Evolutionary conservation across 2,113 vertebrate species (phyloP), one percentile per base, ranked within the genome.

Genomic region (Aldabrachelys gigantea): DNA sequence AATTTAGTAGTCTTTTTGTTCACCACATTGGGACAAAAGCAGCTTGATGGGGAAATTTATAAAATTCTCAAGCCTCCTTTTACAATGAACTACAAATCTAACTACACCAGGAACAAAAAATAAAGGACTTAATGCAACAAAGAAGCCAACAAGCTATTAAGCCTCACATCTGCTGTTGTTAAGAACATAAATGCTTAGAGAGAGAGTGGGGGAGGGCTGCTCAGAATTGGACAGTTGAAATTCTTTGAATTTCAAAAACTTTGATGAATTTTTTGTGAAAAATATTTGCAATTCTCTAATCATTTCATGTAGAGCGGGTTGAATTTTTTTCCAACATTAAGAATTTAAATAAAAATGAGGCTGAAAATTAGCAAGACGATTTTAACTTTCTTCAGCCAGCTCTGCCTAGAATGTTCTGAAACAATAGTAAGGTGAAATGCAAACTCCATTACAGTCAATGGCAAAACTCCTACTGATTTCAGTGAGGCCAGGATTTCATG

Each of bases 401-500:
- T 96, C 80, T 59, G 95, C 91, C 91, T 92, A 82, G 86, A 95
- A 85, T 84, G 75, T 85, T 94, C 25, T 78, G 89, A 97, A 94
- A 94, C 29, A 97, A 96, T 95, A 16, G 3, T 88, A 92, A 92
- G 80, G 89, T 2, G 24, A 95, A 96, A 91, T 91, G 25, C 41
- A 78, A 24, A 47, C 41, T 11, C 24, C 11, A 84, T 82, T 13
- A 2, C 80, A 0, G 0, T 52, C 81, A 79, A 59, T 2, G 52
- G 69, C 95, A 94, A 90, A 94, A 96, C 93, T 83, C 16, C 80
- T 92, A 93, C 94, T 96, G 94, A 95, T 93, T 96, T 97, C 82
- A 95, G 89, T 78, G 92, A 80, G 80, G 84, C 92, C 92, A 91
- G 87, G 92, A 97, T 97, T 96, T 91, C 88, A 97, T 93, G 86